Evolutionary conservation across 2,113 vertebrate genomes (phyloP), one percentile per base, ranked within the genome.

Genomic region (Menura novaehollandiae): DNA sequence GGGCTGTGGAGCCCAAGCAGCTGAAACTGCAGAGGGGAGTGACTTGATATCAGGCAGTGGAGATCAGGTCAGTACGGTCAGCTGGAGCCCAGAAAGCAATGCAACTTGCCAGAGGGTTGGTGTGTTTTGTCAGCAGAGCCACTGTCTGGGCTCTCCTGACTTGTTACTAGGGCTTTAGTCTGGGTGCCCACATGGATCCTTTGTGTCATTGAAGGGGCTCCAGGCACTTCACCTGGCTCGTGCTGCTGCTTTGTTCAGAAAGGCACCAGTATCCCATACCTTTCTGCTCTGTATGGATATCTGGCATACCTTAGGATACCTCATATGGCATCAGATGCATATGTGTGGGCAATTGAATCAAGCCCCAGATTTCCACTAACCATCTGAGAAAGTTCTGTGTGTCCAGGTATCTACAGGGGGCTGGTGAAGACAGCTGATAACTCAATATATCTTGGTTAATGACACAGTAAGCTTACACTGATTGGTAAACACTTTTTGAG

Each of bases 21-120:
- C 60, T 52, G 22, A 41, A 88, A 39, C 55, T 39, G 52, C 53
- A 47, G 35, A 66, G 26, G 21, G 43, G 59, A 59, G 28, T 26
- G 43, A n/a, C 39, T 39, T 73, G 53, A 4, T 39, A 10, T 30
- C 20, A 53, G 59, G 35, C 16, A 11, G 33, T 17, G 9, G 56
- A 55, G 37, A 32, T 56, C 0, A 6, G 55, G 30, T 58, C 52
- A 43, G 10, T 18, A 0, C 2, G 7, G 32, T 58, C 1, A 2
- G 16, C 63, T 73, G 84, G 41, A 68, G 30, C 35, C 26, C 33
- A 23, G 44, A 66, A 6, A 73, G 27, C 46, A 44, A 7, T 35
- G 21, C 32, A 30, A 0, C 78, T 58, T 74, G 32, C 59, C 24
- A 19, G 26, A 43, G 12, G 4, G 21, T 32, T 44, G 41, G 33